Evolutionary conservation across 2,113 vertebrate species (phyloP).

Genomic region (Phalacrocorax pelagicus): DNA sequence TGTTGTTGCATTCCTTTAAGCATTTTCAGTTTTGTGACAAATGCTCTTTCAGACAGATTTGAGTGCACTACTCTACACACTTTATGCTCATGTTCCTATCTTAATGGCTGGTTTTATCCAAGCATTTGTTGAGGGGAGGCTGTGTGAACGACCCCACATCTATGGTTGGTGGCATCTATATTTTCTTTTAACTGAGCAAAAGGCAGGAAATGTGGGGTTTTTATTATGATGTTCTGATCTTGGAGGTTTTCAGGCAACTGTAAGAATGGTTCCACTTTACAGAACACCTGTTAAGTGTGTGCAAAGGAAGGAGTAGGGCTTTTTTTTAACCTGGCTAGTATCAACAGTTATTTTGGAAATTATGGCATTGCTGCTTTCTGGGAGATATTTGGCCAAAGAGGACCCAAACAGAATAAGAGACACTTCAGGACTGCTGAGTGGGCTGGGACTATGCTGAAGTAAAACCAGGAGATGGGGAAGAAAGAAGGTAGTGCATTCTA

Average conservation of each 20-base stretch:
- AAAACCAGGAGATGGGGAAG: neutral
- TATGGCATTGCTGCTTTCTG: neutral
- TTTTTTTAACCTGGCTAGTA: neutral
- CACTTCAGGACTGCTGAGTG: neutral
- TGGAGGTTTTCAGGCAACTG: neutral
- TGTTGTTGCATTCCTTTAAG: neutral
- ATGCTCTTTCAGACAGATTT: neutral
- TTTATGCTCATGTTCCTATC: neutral
- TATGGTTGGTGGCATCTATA: neutral
- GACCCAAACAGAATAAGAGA: neutral
- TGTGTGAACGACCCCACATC: neutral
- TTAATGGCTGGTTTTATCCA: neutral
- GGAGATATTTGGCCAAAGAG: neutral
- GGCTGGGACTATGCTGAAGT: neutral
- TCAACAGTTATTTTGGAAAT: neutral
- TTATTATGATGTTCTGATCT: neutral
- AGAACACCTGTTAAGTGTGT: neutral
- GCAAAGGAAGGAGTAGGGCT: neutral
- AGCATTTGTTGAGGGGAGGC: neutral
- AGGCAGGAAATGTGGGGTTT: neutral
- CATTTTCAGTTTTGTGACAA: neutral
- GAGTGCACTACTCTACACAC: rapidly evolving
- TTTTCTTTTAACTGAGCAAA: neutral
- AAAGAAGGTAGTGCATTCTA: neutral
- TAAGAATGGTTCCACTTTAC: neutral